phyloP scores from a whole-genome alignment of 2,113 vertebrate genomes.

The Tychaedon coryphoeus region DNA sequence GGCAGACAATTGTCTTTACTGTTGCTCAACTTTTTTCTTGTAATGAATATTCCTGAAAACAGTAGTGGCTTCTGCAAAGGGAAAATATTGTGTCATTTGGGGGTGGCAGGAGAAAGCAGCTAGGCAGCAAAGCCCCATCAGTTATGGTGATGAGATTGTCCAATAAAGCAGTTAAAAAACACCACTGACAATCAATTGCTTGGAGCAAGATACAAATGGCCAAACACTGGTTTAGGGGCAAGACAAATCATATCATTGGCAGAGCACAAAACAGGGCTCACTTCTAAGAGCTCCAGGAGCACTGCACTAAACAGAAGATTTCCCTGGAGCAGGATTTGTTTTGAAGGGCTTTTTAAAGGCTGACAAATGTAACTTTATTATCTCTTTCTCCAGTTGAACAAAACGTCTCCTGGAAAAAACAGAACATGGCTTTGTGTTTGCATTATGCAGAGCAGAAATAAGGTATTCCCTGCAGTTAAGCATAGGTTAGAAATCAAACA shows the following conservation, averaged over 20 bases:
- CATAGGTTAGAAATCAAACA: background rate
- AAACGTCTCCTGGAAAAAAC: background rate
- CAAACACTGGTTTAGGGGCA: slow-evolving; percentile 11
- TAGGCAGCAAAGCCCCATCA: slow-evolving; percentile 8
- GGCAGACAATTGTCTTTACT: background rate
- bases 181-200: slow-evolving; percentile 28
- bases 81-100: background rate
- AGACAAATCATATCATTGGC: slow-evolving; percentile 7
- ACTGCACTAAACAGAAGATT: background rate
- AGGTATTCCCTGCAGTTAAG: background rate
- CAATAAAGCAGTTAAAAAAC: slow-evolving; percentile 29
- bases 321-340: slow-evolving; percentile 44
- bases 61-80: background rate
- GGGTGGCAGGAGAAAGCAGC: background rate
- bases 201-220: slow-evolving; percentile 27
- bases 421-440: background rate
- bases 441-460: background rate
- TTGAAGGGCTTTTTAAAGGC: slow-evolving; percentile 44
- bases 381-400: slow-evolving; percentile 9
- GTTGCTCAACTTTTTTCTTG: background rate
- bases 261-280: background rate
- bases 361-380: slow-evolving; percentile 51
- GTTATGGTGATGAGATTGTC: slow-evolving; percentile 34
- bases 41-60: slow-evolving; percentile 44
- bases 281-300: background rate